A percentile compares a stretch with the other conserved stretches of the same genome.
phyloP scores from a whole-genome alignment of 2,888 invertebrate species.

The Dilophus febrilis region DNA sequence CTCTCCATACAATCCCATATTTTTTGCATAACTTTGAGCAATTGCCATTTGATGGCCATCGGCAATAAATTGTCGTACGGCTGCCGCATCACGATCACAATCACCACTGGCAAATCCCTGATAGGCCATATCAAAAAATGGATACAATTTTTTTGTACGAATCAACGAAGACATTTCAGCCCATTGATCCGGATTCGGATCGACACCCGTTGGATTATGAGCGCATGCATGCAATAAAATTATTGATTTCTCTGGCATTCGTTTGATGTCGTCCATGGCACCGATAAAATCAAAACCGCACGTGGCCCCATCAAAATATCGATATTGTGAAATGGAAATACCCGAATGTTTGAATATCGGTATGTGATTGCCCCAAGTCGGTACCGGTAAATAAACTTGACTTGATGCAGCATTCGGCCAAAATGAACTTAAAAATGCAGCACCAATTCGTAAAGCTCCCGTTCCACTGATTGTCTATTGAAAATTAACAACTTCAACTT shows the following conservation, averaged over 20 bases:
- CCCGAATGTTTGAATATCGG: slow-evolving; percentile 85
- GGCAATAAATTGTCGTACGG: slow-evolving; percentile 70
- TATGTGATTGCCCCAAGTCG: slow-evolving; percentile 97
- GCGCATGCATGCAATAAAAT: slow-evolving; percentile 93
- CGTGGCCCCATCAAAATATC: slow-evolving; percentile 85
- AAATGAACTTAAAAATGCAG: slow-evolving; percentile 69
- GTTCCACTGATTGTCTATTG: slow-evolving; percentile 84
- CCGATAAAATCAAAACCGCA: slow-evolving; percentile 88
- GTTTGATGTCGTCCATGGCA: slow-evolving; percentile 68
- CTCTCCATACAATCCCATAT: slow-evolving; percentile 88
- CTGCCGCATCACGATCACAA: slow-evolving; percentile 71
- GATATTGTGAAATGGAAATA: slow-evolving; percentile 71
- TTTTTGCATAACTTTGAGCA: slow-evolving; percentile 93
- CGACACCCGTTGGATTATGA: slow-evolving; percentile 95
- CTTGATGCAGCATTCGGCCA: slow-evolving; percentile 54
- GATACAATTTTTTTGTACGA: slow-evolving; percentile 64
- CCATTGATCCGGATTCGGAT: slow-evolving; percentile 82
- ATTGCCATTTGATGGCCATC: slow-evolving; percentile 77
- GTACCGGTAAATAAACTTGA: slow-evolving; percentile 75
- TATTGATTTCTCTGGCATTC: slow-evolving; percentile 78
- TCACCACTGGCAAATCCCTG: slow-evolving; percentile 90
- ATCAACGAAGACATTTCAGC: slow-evolving; percentile 65
- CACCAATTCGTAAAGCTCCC: slow-evolving; percentile 86
- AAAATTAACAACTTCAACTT: neutral
- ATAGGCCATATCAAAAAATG: slow-evolving; percentile 98